Conservation (phyloP, 2,113 vertebrate species). For the Eretmochelys imbricata region DNA sequence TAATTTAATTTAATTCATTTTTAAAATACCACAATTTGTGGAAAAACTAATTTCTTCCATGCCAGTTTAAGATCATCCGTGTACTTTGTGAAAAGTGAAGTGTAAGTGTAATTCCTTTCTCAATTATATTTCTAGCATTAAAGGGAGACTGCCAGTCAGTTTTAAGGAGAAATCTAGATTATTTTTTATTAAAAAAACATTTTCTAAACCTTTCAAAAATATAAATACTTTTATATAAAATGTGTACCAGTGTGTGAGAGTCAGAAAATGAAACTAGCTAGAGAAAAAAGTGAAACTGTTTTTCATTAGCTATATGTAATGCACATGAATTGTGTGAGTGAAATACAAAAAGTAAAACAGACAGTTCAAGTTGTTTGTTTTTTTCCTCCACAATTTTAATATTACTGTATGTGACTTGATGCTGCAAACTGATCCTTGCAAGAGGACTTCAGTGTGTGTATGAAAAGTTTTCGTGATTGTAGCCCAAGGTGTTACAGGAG, state of each 20-base stretch:
- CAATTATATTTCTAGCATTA: background rate
- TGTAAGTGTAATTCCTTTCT: background rate
- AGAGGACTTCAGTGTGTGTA: background rate
- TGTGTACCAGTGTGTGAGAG: background rate
- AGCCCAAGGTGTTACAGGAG: background rate
- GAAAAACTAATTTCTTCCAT: background rate
- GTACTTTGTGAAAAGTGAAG: background rate
- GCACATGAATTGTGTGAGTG: background rate
- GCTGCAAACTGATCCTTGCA: background rate
- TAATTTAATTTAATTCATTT: background rate
- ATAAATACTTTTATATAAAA: background rate
- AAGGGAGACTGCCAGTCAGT: background rate
- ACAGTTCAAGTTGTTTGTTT: background rate
- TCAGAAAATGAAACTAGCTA: slow-evolving; percentile 49
- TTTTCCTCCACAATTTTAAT: background rate
- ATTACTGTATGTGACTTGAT: background rate
- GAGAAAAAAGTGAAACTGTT: slow-evolving; percentile 7
- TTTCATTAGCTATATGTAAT: background rate
- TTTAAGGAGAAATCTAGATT: background rate
- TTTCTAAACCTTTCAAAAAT: background rate
- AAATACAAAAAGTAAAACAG: background rate
- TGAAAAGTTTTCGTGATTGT: background rate
- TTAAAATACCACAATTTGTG: background rate
- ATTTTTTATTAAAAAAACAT: background rate
- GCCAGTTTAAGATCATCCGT: background rate